Evolutionary conservation across 2,113 vertebrate genomes (phyloP).

Genomic region (Montifringilla adamsi): DNA sequence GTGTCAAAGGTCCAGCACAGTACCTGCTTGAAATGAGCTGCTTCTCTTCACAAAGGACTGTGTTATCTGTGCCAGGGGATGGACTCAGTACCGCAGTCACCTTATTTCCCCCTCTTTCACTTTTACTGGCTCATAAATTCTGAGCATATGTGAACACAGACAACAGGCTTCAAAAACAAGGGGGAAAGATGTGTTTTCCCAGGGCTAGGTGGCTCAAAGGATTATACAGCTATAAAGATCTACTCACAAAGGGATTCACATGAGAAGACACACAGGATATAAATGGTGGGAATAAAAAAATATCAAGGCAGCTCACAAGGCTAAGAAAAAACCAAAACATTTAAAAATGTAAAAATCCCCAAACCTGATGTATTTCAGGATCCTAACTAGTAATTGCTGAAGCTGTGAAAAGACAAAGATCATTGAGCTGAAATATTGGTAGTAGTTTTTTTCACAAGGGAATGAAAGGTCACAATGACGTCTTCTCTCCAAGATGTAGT

Average conservation of each 20-base stretch:
- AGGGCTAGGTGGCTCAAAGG: not conserved
- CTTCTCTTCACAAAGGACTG: not conserved
- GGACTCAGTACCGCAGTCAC: accelerated
- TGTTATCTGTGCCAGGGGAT: not conserved
- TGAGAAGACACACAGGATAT: not conserved
- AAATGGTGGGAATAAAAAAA: not conserved
- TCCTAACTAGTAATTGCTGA: not conserved
- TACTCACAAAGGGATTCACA: not conserved
- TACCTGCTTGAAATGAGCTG: not conserved
- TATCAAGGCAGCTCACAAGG: not conserved
- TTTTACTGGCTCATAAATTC: not conserved
- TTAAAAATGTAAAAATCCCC: not conserved
- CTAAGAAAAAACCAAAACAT: not conserved
- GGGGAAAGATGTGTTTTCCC: not conserved
- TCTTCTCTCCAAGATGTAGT: constrained; percentile 57
- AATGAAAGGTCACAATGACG: constrained; percentile 57
- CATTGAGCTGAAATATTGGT: constrained; percentile 56
- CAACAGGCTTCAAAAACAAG: constrained; percentile 5
- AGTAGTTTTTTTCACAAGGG: constrained; percentile 38
- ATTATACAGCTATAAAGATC: not conserved
- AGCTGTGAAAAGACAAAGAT: constrained; percentile 63
- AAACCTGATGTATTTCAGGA: not conserved
- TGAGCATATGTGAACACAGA: not conserved
- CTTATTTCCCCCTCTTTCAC: not conserved
- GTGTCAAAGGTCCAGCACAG: not conserved